Percentiles rank a stretch among this genome's conserved stretches.
Evolutionary conservation across 2,888 invertebrate species (phyloP).

Genomic region (Mellilla xanthometata): DNA sequence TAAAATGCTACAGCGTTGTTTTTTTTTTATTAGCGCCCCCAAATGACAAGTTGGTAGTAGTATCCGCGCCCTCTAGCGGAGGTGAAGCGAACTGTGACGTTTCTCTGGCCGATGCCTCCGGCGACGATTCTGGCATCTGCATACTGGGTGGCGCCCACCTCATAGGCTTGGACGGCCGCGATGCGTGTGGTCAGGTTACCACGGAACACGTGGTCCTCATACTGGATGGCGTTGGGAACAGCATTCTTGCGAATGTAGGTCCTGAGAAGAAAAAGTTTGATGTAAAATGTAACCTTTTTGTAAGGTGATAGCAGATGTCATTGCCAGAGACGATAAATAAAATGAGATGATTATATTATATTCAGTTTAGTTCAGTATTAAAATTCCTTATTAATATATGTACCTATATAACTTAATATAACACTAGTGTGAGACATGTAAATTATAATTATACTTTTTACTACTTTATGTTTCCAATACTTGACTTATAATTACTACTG

Average conservation of each 20-base stretch:
- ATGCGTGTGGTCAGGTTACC: constrained; percentile 50
- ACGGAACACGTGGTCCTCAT: constrained; percentile 53
- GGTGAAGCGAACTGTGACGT: constrained; percentile 52
- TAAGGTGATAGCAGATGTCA: too few relatives aligned
- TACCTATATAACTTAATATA: too few relatives aligned
- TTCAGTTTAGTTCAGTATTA: too few relatives aligned
- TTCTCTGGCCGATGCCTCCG: constrained; percentile 49
- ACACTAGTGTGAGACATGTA: too few relatives aligned
- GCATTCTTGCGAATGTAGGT: constrained; percentile 40
- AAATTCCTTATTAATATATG: too few relatives aligned
- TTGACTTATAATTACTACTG: too few relatives aligned
- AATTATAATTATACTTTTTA: too few relatives aligned
- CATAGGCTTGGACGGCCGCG: constrained; percentile 47
- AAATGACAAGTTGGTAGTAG: constrained; percentile 56
- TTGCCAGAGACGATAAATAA: too few relatives aligned
- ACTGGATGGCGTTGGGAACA: constrained; percentile 47
- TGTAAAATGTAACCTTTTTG: too few relatives aligned
- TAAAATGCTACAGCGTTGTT: too few relatives aligned
- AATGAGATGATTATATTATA: too few relatives aligned
- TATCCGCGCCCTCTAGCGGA: constrained; percentile 56
- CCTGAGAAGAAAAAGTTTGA: constrained; percentile 41
- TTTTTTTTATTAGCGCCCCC: constrained; percentile 44
- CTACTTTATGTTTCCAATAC: too few relatives aligned
- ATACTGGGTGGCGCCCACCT: constrained; percentile 56
- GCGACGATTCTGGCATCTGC: constrained; percentile 42